These are phyloP conservation scores for Drosophila chauvacae DNA, from an alignment of 1,140 invertebrate genomes.

Conservation along the genomic window DNA sequence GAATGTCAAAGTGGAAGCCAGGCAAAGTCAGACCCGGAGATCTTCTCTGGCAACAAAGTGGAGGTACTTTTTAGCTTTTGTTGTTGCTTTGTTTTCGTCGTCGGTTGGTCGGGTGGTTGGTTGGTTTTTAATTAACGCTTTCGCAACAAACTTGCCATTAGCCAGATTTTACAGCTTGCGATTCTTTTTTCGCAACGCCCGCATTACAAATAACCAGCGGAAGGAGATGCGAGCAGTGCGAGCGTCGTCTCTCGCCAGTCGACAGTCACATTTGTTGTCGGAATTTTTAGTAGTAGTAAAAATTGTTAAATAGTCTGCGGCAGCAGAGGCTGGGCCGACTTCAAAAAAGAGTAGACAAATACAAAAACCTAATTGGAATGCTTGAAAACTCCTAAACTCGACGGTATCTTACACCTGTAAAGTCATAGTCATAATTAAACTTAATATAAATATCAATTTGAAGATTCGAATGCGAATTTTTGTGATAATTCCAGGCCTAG, in stretches of 20 bases:
- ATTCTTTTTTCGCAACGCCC: conserved; percentile 76
- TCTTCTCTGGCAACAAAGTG: conserved; percentile 67
- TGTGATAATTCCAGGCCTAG: no score
- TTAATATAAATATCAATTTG: neutral
- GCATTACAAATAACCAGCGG: conserved; percentile 71
- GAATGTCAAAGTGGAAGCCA: conserved; percentile 46
- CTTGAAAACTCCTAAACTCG: neutral
- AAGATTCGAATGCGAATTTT: neutral
- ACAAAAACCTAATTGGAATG: conserved; percentile 32
- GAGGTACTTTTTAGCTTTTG: conserved; percentile 46
- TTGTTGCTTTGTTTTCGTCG: conserved; percentile 24
- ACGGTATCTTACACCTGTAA: conserved; percentile 4
- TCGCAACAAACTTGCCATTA: conserved; percentile 82
- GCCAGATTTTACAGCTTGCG: conserved; percentile 78
- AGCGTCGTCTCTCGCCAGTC: conserved; percentile 12
- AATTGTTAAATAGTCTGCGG: conserved; percentile 80
- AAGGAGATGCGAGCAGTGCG: conserved; percentile 32
- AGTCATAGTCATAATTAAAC: neutral
- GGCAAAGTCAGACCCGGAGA: conserved; percentile 17
- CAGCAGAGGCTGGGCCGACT: conserved; percentile 60
- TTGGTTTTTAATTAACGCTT: conserved; percentile 78
- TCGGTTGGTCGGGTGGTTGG: conserved; percentile 17
- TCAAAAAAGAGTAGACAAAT: conserved; percentile 32
- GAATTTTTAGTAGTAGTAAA: conserved; percentile 80
- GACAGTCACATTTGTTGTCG: conserved; percentile 51